These are phyloP conservation scores for Coranthus polyacanthus DNA, from an alignment of 2,797 vertebrate species.

Conservation along the genomic window DNA sequence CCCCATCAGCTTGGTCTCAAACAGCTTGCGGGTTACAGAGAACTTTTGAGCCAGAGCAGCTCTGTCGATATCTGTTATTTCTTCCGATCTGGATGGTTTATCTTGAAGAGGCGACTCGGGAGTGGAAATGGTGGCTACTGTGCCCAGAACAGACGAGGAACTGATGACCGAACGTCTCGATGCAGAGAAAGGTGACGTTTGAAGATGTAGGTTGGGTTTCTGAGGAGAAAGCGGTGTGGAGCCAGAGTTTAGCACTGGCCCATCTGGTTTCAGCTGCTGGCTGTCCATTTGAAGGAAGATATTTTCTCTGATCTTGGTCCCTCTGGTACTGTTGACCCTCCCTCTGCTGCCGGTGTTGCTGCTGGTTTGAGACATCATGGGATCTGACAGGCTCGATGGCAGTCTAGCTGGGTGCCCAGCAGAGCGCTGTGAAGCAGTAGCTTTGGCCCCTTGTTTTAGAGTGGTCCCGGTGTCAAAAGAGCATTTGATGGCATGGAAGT, in stretches of 20 bases:
- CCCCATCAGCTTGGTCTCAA: constrained; percentile 88
- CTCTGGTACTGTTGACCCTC: constrained; percentile 83
- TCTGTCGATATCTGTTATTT: constrained; percentile 87
- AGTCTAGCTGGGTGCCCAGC: constrained; percentile 34
- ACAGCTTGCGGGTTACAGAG: constrained; percentile 90
- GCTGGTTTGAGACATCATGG: constrained; percentile 64
- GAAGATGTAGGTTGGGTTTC: constrained; percentile 34
- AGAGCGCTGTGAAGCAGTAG: constrained; percentile 17
- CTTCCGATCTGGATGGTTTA: constrained; percentile 81
- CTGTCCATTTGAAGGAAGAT: constrained; percentile 95
- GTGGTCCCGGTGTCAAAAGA: constrained; percentile 87
- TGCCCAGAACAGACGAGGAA: constrained; percentile 80
- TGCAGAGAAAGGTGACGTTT: constrained; percentile 52
- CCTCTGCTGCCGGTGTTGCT: constrained; percentile 78
- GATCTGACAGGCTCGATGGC: constrained; percentile 65
- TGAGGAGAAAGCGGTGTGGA: constrained; percentile 40
- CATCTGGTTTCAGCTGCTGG: constrained; percentile 79
- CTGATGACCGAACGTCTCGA: constrained; percentile 62
- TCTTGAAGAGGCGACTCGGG: constrained; percentile 73
- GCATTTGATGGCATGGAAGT: constrained; percentile 93
- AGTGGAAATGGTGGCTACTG: constrained; percentile 71
- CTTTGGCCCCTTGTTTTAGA: constrained; percentile 54
- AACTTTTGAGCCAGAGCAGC: constrained; percentile 92
- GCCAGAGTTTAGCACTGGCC: constrained; percentile 30
- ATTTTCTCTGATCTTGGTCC: constrained; percentile 90